Conservation (phyloP, 2,797 vertebrate species). For the Cuniculus paca region DNA sequence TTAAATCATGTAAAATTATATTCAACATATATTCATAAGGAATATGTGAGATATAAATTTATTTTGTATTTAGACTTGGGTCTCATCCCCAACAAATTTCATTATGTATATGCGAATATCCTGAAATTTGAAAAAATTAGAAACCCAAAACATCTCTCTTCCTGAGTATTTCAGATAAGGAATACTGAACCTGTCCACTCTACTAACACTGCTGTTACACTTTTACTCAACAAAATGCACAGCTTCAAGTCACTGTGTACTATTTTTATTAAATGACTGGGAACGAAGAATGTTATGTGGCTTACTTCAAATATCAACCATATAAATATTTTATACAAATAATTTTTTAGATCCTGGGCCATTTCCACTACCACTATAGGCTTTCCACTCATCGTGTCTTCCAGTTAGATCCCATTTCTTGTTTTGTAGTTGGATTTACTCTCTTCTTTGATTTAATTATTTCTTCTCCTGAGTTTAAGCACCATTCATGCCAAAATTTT, state of each 20-base stretch:
- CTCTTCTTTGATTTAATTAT: conserved; percentile 11
- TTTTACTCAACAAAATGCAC: neutral
- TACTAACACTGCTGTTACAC: neutral
- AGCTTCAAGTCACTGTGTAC: neutral
- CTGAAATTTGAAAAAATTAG: neutral
- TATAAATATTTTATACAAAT: neutral
- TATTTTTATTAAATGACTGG: neutral
- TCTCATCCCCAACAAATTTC: neutral
- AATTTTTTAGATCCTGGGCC: neutral
- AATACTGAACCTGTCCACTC: neutral
- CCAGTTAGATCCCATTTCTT: neutral
- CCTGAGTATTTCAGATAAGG: neutral
- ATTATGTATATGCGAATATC: neutral
- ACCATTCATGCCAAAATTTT: neutral
- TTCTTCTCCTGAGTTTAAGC: conserved; percentile 20
- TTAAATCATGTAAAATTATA: neutral
- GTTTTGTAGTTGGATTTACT: neutral
- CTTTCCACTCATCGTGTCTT: neutral
- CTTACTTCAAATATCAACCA: neutral
- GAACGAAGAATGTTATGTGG: neutral
- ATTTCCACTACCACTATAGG: neutral
- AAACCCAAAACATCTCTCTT: neutral
- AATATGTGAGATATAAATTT: neutral
- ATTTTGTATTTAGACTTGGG: neutral
- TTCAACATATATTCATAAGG: neutral